Evolutionary conservation across 2,888 invertebrate species (phyloP).

Genomic region (Syrista parreyssii): DNA sequence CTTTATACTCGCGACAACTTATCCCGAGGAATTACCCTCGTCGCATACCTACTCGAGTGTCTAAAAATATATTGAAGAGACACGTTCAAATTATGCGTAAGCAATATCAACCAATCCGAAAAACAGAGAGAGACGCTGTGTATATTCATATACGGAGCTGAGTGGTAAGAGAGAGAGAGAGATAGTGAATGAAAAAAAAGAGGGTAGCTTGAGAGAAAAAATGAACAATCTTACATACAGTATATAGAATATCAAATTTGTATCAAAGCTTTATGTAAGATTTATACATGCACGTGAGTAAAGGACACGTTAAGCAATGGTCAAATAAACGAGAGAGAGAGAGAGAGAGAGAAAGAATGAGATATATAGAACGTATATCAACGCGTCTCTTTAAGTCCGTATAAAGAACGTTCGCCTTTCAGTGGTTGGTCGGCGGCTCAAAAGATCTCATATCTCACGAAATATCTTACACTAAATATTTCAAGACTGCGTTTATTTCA

Average conservation of each 20-base stretch:
- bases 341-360: background rate
- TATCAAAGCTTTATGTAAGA: background rate
- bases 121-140: background rate
- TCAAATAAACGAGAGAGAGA: background rate
- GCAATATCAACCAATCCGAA: background rate
- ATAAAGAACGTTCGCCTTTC: background rate
- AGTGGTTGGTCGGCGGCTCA: background rate
- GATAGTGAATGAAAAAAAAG: conserved; percentile 13
- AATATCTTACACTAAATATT: background rate
- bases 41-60: background rate
- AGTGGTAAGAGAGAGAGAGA: conserved; percentile 26
- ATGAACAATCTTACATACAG: background rate
- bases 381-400: background rate
- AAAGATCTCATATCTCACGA: background rate
- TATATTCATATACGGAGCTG: background rate
- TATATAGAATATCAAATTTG: background rate
- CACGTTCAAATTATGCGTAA: background rate
- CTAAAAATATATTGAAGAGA: background rate
- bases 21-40: background rate
- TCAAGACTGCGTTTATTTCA: background rate
- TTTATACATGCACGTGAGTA: background rate
- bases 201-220: background rate
- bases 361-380: background rate
- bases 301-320: background rate
- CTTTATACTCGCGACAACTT: background rate